Evolutionary conservation across 1,140 invertebrate genomes (phyloP), one percentile per base, ranked within the genome.

Genomic region (Trypoxylus dichotomus): DNA sequence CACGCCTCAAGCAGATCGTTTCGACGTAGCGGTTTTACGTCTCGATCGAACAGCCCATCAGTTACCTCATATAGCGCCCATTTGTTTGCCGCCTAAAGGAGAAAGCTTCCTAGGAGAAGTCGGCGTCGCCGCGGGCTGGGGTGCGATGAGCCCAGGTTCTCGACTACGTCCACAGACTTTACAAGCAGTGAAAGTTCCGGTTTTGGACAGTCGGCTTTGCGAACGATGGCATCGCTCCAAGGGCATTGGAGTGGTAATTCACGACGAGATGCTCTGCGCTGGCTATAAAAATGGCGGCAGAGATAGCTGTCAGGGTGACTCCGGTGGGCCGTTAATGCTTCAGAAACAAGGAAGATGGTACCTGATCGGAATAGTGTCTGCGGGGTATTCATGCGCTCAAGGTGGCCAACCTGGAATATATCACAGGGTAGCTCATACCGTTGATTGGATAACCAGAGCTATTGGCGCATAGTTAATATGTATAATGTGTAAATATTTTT

Each of bases 231-330:
- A 94, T 85, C 88, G 93, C 75, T 92, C 92, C 60, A 94, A 94
- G 82, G 93, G 93, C 75, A 98, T 97, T 81, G 96, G 97, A 85
- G 96, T 97, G 42, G 92, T 96, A 8, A 97, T 97, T 82, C 96
- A 97, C 85, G 95, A 96, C 77, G 96, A 98, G 87, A 99, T 98
- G 97, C 93, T 98, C 86, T 98, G 97, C 86, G 97, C 97, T 5
- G 97, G 97, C 1, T 98, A 98, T 85, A 90, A 94, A 78, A 92
- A 93, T 24, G 97, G 97, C 3, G 96, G 96, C 6, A 94, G 96
- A 82, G 93, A 95, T 84, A 92, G 92, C 3, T 94, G 93, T 85
- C 92, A 93, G 88, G 93, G 94, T 84, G 86, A 84, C 79, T 96
- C 94, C 75, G 96, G 96, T 0, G 96, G 96, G 0, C 96, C 96